Evolutionary conservation across 2,888 invertebrate genomes (phyloP).

Genomic region (Lasioglossum figueresi): DNA sequence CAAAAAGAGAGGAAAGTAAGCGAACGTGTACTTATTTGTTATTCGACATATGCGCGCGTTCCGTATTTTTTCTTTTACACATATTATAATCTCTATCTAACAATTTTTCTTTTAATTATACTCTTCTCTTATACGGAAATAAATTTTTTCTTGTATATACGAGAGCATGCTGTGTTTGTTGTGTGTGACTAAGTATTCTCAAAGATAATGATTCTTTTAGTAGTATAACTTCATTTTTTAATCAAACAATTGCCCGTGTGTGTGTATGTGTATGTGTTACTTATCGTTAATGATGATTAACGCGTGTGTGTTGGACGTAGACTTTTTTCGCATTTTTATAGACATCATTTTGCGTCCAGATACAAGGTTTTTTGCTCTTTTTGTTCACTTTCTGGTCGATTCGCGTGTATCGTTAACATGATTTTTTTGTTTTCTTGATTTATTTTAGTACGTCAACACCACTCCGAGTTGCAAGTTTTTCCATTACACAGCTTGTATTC

Average conservation of each 20-base stretch:
- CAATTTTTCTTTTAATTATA: conserved; percentile 49
- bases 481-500: conserved; percentile 89
- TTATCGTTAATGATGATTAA: conserved; percentile 83
- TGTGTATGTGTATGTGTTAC: conserved; percentile 69
- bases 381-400: conserved; percentile 85
- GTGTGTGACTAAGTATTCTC: conserved; percentile 63
- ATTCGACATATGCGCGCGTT: conserved; percentile 69
- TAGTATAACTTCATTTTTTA: conserved; percentile 80
- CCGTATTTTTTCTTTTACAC: conserved; percentile 41
- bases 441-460: conserved; percentile 86
- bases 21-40: conserved; percentile 67
- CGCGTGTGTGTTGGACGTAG: conserved; percentile 83
- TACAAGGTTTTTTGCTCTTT: conserved; percentile 79
- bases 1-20: conserved; percentile 70
- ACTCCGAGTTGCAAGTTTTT: conserved; percentile 87
- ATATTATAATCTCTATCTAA: conserved; percentile 36
- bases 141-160: conserved; percentile 55
- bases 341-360: conserved; percentile 82
- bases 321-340: conserved; percentile 78
- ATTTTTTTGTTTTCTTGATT: conserved; percentile 81
- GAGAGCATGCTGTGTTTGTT: conserved; percentile 33
- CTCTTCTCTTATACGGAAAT: conserved; percentile 61
- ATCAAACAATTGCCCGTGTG: conserved; percentile 82
- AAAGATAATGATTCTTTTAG: conserved; percentile 73
- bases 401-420: conserved; percentile 85